phyloP scores from a whole-genome alignment of 1,140 invertebrate genomes.

The Oryzaephilus surinamensis region DNA sequence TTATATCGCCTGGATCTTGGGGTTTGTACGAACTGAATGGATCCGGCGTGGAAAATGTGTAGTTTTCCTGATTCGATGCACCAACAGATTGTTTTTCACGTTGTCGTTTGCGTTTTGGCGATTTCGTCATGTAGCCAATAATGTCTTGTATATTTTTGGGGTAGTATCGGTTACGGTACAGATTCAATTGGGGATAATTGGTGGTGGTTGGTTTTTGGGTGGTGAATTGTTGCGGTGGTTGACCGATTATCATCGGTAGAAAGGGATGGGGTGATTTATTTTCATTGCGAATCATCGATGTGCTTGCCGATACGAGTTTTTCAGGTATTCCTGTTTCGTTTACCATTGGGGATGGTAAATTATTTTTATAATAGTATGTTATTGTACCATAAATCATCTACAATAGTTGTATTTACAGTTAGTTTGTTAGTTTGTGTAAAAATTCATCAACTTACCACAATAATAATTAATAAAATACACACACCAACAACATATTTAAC shows the following conservation, averaged over 20 bases:
- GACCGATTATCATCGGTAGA: conserved; percentile 8
- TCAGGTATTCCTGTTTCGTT: conserved; percentile 1
- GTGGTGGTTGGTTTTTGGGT: conserved; percentile 15
- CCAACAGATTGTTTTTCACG: not conserved
- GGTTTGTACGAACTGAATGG: conserved; percentile 43
- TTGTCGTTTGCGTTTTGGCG: conserved; percentile 6
- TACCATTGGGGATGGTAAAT: no score
- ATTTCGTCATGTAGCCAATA: conserved; percentile 35
- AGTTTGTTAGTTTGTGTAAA: no score
- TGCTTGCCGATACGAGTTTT: not conserved
- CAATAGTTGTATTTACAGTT: no score
- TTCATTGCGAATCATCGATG: no score
- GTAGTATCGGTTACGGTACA: conserved; percentile 35
- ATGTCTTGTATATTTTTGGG: conserved; percentile 44
- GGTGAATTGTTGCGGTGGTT: conserved; percentile 12
- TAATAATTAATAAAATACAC: no score
- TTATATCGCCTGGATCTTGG: conserved; percentile 42
- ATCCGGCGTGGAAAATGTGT: conserved; percentile 25
- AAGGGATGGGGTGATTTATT: conserved; percentile 10
- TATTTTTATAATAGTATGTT: not conserved
- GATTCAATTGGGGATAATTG: conserved; percentile 38
- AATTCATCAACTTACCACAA: no score
- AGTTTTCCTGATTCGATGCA: not conserved
- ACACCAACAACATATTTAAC: no score
- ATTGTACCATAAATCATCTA: no score